Conservation (phyloP, 2,888 invertebrate genomes). For the Troides oblongomaculatus region DNA sequence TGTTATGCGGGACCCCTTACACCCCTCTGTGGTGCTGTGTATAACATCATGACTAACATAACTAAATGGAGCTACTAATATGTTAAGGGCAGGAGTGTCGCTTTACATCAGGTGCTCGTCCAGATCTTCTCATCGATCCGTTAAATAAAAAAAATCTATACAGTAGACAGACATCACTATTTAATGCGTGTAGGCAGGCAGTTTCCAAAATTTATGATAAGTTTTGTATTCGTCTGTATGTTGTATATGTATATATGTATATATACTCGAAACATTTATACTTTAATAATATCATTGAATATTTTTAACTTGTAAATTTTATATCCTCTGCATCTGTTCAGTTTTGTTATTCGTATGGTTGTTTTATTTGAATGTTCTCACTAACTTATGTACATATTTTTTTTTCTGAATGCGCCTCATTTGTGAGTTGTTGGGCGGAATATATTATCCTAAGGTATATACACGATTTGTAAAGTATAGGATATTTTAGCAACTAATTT, state of each 20-base stretch:
- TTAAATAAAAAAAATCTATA: no score
- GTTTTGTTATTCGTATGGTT: slow-evolving; percentile 23
- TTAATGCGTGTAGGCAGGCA: neutral
- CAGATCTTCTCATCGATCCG: no score
- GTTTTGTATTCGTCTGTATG: neutral
- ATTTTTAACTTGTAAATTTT: neutral
- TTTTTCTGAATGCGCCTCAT: slow-evolving; percentile 25
- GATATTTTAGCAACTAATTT: neutral
- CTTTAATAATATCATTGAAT: neutral
- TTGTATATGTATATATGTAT: no score
- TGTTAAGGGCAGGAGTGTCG: no score
- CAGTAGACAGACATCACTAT: neutral
- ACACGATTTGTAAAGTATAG: neutral
- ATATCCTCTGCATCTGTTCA: slow-evolving; percentile 12
- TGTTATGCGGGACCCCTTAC: no score
- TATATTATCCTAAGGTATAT: slow-evolving; percentile 15
- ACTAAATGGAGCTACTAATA: no score
- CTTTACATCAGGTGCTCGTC: no score
- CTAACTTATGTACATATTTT: slow-evolving; percentile 29
- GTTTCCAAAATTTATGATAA: slow-evolving; percentile 1
- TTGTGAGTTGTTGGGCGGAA: slow-evolving; percentile 28
- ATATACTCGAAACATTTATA: neutral
- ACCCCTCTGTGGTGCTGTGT: no score
- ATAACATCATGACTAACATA: no score
- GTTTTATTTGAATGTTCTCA: slow-evolving; percentile 24